Evolutionary conservation across 2,888 invertebrate species (phyloP).

Genomic region (Cepaea hortensis): DNA sequence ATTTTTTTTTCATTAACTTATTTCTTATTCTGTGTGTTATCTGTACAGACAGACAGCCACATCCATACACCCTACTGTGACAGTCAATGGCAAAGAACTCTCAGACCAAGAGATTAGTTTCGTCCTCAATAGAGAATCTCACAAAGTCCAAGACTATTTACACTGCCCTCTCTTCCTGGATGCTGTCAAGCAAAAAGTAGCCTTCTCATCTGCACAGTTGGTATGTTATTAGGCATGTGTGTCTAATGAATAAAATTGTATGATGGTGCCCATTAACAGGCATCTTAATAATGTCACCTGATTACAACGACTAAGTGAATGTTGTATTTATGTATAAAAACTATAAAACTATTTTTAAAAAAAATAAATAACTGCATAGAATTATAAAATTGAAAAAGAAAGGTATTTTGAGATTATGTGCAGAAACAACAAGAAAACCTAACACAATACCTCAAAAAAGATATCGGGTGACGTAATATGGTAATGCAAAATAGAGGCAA

Average conservation of each 20-base stretch:
- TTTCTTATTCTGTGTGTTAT: neutral
- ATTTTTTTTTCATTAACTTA: neutral
- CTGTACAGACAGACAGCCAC: neutral
- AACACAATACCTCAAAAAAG: too few relatives aligned
- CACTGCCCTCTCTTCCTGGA: constrained; percentile 15
- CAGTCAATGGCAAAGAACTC: constrained; percentile 7
- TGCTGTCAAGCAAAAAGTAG: neutral
- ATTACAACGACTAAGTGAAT: too few relatives aligned
- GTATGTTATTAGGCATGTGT: neutral
- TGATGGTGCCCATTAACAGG: too few relatives aligned
- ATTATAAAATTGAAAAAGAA: too few relatives aligned
- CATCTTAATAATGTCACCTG: too few relatives aligned
- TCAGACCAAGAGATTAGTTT: neutral
- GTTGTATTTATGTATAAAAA: too few relatives aligned
- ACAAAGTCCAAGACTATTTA: constrained; percentile 11
- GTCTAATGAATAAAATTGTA: neutral
- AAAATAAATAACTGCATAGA: too few relatives aligned
- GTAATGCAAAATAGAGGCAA: too few relatives aligned
- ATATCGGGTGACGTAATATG: too few relatives aligned
- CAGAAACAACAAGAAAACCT: too few relatives aligned
- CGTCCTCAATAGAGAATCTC: constrained; percentile 5
- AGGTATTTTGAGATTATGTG: too few relatives aligned
- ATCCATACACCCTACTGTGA: constrained; percentile 8
- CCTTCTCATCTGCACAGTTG: neutral
- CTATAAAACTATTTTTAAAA: too few relatives aligned